These are phyloP conservation scores for Bolinopsis microptera DNA, from an alignment of 37 sponge, comb jelly and placozoan genomes.

Conservation along the genomic window DNA sequence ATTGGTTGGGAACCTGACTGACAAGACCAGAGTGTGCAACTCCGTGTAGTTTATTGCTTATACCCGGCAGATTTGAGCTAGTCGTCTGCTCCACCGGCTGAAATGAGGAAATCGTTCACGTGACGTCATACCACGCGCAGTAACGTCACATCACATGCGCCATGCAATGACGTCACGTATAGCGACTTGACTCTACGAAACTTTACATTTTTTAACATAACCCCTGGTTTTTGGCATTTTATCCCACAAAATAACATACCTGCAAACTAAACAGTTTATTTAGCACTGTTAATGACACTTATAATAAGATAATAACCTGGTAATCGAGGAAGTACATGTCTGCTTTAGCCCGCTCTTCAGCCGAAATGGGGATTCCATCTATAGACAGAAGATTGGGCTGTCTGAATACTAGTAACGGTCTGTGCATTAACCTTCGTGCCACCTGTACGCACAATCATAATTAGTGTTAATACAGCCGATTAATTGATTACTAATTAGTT, in stretches of 20 bases:
- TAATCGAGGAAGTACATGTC: constrained; percentile 67
- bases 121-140: background rate
- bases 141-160: background rate
- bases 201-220: no score
- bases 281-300: no score
- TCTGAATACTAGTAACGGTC: constrained; percentile 53
- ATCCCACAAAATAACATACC: no score
- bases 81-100: constrained; percentile 60
- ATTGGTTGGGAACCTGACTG: constrained; percentile 7
- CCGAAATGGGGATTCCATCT: constrained; percentile 60
- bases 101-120: background rate
- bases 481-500: no score
- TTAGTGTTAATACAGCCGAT: no score
- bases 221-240: no score
- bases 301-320: no score
- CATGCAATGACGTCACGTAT: background rate
- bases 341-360: constrained; percentile 67
- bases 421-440: constrained; percentile 58
- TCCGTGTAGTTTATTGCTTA: constrained; percentile 32
- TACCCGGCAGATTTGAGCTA: constrained; percentile 1
- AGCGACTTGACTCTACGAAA: background rate
- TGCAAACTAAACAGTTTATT: no score
- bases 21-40: background rate
- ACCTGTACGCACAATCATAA: constrained; percentile 38
- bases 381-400: constrained; percentile 62